A percentile compares a stretch with the other conserved stretches of the same genome.
These are phyloP conservation scores for Synaphobranchus kaupii DNA, from an alignment of 2,797 vertebrate species.

Conservation along the genomic window DNA sequence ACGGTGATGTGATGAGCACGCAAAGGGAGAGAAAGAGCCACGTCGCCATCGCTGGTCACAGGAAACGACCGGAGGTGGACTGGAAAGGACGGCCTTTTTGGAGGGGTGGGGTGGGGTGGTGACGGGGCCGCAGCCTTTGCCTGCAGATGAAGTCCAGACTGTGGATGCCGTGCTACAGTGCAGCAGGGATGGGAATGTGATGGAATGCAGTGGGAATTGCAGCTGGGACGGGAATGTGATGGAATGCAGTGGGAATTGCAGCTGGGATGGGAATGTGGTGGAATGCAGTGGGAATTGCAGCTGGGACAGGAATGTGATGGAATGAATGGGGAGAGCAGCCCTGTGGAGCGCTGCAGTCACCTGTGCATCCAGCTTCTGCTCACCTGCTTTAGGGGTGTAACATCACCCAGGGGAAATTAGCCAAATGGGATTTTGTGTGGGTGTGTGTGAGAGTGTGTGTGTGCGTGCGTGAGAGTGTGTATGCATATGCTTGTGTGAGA, in stretches of 20 bases:
- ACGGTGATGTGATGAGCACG: background rate
- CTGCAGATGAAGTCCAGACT: background rate
- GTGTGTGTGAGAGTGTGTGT: background rate
- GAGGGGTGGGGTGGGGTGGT: background rate
- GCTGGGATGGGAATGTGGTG: background rate
- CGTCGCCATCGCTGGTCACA: background rate
- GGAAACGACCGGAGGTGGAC: background rate
- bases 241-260: background rate
- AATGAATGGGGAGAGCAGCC: background rate
- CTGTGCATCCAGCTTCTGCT: background rate
- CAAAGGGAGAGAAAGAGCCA: background rate
- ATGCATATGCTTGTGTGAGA: no score
- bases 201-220: background rate
- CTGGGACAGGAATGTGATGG: no score
- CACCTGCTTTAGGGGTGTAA: background rate
- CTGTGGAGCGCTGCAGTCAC: background rate
- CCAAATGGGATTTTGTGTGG: background rate
- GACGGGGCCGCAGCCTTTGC: background rate
- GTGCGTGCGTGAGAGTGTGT: no score
- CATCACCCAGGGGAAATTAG: background rate
- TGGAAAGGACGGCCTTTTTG: background rate
- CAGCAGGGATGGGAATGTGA: background rate
- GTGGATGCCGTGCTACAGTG: background rate
- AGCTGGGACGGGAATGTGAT: background rate
- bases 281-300: background rate